A percentile compares a stretch with the other conserved stretches of the same genome.
phyloP scores from a whole-genome alignment of 64 coral and sea anemone genomes.

The Stichodactyla mertensii region DNA sequence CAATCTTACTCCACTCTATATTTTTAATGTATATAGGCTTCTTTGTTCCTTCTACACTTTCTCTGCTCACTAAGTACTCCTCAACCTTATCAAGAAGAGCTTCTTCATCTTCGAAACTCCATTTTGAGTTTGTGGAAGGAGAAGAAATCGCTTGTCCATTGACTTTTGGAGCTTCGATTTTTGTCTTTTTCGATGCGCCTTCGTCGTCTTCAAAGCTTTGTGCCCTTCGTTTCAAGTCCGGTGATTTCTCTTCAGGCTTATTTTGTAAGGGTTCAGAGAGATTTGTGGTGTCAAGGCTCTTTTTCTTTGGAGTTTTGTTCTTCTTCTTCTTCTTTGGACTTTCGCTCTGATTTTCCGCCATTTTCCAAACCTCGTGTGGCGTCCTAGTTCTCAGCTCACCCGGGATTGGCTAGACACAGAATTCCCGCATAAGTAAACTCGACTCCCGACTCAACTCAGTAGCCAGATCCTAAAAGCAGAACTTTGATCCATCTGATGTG shows the following conservation, averaged over 20 bases:
- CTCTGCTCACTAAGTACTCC: neutral
- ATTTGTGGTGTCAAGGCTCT: neutral
- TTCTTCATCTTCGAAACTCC: slow-evolving; percentile 15
- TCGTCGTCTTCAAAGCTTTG: neutral
- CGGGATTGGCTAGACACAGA: neutral
- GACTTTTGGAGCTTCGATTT: neutral
- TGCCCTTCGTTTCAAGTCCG: neutral
- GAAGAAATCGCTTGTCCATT: neutral
- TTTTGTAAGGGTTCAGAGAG: neutral
- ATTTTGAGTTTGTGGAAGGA: neutral
- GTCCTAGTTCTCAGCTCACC: neutral
- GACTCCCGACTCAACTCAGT: neutral
- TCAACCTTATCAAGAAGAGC: neutral
- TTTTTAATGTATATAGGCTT: neutral
- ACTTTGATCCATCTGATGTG: no score
- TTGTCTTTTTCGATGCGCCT: neutral
- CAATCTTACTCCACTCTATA: slow-evolving; percentile 3
- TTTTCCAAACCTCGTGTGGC: neutral
- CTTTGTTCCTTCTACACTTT: neutral
- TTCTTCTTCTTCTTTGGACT: slow-evolving; percentile 8
- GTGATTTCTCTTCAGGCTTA: neutral
- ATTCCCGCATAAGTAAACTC: neutral
- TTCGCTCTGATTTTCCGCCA: neutral
- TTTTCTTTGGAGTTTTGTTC: neutral
- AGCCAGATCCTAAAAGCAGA: no score